These are phyloP conservation scores for Geotrypetes seraphini DNA, from an alignment of 2,797 vertebrate species.

Conservation along the genomic window DNA sequence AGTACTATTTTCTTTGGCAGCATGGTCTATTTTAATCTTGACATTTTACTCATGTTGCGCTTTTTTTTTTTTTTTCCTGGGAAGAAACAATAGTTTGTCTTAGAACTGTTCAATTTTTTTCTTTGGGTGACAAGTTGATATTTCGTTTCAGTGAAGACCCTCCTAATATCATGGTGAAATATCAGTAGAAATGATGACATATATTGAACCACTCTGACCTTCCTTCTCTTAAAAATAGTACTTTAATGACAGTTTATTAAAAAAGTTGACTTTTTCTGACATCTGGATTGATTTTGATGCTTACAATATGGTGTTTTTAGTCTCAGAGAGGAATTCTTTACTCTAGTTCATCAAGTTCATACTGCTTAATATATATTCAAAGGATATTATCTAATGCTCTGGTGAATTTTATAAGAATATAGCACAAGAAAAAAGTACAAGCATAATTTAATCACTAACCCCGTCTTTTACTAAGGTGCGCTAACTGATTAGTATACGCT, in stretches of 20 bases:
- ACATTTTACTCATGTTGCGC: conserved; percentile 58
- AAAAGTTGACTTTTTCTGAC: conserved; percentile 32
- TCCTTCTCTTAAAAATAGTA: conserved; percentile 66
- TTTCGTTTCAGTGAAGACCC: conserved; percentile 58
- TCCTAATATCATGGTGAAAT: conserved; percentile 68
- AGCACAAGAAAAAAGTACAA: not conserved
- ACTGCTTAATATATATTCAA: too few species aligned
- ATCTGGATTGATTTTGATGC: conserved; percentile 12
- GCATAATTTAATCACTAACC: too few species aligned
- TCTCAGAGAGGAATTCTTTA: conserved; percentile 1
- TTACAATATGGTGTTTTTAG: conserved; percentile 18
- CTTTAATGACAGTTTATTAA: conserved; percentile 47
- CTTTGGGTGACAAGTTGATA: conserved; percentile 62
- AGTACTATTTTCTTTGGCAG: conserved; percentile 23
- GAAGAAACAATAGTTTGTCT: conserved; percentile 59
- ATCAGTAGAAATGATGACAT: conserved; percentile 55
- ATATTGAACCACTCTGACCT: conserved; percentile 54
- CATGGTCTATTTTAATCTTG: conserved; percentile 55
- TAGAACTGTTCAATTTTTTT: conserved; percentile 53
- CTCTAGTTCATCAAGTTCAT: conserved; percentile 8
- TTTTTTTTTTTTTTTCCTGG: conserved; percentile 50
- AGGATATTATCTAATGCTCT: too few species aligned
- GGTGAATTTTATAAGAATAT: not conserved
- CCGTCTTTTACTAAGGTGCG: too few species aligned
- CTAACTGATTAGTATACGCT: too few species aligned